These are phyloP conservation scores for Notospermus geniculatus DNA, from an alignment of 1,140 invertebrate species.

Conservation along the genomic window DNA sequence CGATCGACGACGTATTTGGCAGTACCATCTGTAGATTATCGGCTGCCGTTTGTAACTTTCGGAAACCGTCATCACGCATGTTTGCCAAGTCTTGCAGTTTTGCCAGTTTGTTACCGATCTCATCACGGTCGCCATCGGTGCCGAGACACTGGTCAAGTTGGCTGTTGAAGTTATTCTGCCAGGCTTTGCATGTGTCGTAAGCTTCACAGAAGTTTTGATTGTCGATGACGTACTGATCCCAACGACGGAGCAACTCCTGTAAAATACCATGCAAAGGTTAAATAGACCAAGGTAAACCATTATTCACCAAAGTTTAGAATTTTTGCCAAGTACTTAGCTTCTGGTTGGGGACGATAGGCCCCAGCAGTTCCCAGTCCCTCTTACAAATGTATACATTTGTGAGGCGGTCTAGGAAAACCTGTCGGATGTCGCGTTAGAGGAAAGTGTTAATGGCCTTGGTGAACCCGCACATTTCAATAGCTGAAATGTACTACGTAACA, in stretches of 20 bases:
- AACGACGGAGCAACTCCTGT: constrained; percentile 82
- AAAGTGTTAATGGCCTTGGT: no score
- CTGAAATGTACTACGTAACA: no score
- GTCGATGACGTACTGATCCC: constrained; percentile 86
- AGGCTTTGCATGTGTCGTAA: constrained; percentile 74
- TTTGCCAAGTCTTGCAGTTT: constrained; percentile 30
- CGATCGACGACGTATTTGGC: constrained; percentile 84
- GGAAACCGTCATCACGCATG: constrained; percentile 79
- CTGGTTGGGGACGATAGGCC: no score
- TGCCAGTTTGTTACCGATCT: constrained; percentile 36
- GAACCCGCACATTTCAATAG: no score
- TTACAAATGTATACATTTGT: no score
- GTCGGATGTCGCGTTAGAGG: no score
- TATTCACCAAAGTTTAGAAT: no score
- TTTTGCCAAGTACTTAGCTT: no score
- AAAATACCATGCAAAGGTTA: no score
- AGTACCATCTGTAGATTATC: constrained; percentile 88
- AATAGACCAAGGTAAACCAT: no score
- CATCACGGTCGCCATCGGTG: constrained; percentile 42
- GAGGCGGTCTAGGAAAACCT: no score
- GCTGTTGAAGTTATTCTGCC: constrained; percentile 80
- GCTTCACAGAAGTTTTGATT: constrained; percentile 86
- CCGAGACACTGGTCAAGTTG: constrained; percentile 75
- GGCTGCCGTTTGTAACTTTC: constrained; percentile 78
- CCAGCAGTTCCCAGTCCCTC: no score